These are phyloP conservation scores for Lasioglossum morio DNA, from an alignment of 2,888 invertebrate genomes.

Conservation along the genomic window DNA sequence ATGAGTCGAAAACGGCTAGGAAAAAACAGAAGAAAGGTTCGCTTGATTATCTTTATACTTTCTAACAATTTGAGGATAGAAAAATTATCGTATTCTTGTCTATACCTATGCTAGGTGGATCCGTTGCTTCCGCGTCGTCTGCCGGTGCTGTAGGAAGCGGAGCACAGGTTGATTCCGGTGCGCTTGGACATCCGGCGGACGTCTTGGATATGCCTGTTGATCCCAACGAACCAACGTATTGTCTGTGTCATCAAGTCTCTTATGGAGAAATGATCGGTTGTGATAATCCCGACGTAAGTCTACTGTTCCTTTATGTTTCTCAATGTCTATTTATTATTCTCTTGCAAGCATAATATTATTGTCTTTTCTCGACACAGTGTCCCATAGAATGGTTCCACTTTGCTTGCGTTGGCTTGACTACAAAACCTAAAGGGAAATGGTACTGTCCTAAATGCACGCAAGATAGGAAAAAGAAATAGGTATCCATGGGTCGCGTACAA, in stretches of 20 bases:
- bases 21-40: conserved; percentile 87
- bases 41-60: not conserved
- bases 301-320: not conserved
- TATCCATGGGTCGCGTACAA: not conserved
- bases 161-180: conserved; percentile 79
- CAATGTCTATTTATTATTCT: conserved; percentile 7
- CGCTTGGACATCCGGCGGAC: conserved; percentile 93
- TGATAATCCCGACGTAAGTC: conserved; percentile 94
- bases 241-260: conserved; percentile 98
- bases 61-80: not conserved
- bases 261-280: conserved; percentile 99
- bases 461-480: conserved; percentile 85
- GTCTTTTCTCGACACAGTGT: conserved; percentile 85
- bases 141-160: conserved; percentile 82
- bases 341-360: conserved; percentile 40
- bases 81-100: not conserved
- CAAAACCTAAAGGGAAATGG: conserved; percentile 98
- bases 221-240: conserved; percentile 99
- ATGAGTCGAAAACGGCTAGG: conserved; percentile 84
- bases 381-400: conserved; percentile 99
- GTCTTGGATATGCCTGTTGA: conserved; percentile 96
- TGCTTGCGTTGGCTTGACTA: conserved; percentile 95
- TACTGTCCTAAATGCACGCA: conserved; percentile 89
- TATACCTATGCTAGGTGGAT: conserved; percentile 69
- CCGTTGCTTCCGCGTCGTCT: conserved; percentile 79